These are phyloP conservation scores for Agrotis segetum DNA, from an alignment of 2,888 invertebrate genomes.

Conservation along the genomic window DNA sequence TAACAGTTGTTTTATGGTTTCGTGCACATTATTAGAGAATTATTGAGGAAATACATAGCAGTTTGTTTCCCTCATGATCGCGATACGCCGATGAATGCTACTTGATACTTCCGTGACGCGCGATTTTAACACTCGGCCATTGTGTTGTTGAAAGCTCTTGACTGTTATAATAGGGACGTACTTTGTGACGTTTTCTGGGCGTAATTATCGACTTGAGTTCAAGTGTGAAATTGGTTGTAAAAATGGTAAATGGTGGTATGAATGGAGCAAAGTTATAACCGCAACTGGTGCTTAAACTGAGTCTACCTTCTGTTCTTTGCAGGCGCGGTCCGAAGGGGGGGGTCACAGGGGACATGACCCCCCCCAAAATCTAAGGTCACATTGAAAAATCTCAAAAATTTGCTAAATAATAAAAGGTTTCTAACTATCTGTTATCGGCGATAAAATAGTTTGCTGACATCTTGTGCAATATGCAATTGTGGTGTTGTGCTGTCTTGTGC, in stretches of 20 bases:
- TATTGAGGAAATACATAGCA: slow-evolving; percentile 51
- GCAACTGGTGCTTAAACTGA: no score
- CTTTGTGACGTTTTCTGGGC: slow-evolving; percentile 19
- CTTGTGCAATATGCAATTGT: no score
- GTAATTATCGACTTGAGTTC: slow-evolving; percentile 29
- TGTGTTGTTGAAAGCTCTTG: slow-evolving; percentile 21
- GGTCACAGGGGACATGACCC: no score
- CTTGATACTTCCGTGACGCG: slow-evolving; percentile 50
- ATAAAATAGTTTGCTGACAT: no score
- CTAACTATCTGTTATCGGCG: no score
- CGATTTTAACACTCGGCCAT: slow-evolving; percentile 20
- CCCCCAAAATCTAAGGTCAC: no score
- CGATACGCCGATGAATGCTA: slow-evolving; percentile 13
- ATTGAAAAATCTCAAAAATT: no score
- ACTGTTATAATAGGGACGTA: slow-evolving; percentile 2
- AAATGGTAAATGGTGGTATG: background rate
- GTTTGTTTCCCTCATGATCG: slow-evolving; percentile 28
- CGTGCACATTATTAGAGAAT: slow-evolving; percentile 50
- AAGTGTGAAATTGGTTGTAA: slow-evolving; percentile 21
- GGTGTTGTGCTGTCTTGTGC: no score
- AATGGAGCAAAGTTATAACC: background rate
- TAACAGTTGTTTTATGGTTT: slow-evolving; percentile 48
- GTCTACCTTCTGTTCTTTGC: no score
- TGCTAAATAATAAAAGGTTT: no score
- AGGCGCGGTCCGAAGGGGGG: no score